A percentile compares a stretch with the other conserved stretches of the same genome.
phyloP scores from a whole-genome alignment of 2,888 invertebrate genomes.

The Yponomeuta cagnagella region DNA sequence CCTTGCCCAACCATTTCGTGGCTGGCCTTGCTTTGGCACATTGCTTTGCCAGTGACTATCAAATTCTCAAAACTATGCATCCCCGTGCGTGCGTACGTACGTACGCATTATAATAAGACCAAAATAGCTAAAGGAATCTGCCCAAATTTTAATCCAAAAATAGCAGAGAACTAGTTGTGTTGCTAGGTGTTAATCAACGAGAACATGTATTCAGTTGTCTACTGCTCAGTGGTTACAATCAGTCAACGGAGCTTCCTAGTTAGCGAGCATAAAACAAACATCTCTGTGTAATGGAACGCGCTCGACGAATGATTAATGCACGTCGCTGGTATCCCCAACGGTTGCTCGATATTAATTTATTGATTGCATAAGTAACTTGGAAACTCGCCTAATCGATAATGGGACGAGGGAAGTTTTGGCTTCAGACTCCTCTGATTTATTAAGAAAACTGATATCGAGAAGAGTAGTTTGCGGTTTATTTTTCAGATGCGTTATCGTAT shows the following conservation, averaged over 20 bases:
- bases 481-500: not conserved
- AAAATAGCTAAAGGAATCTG: no score
- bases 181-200: no score
- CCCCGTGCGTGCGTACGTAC: no score
- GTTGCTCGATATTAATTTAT: constrained; percentile 30
- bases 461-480: not conserved
- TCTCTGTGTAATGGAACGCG: constrained; percentile 35
- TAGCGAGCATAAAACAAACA: constrained; percentile 44
- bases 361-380: constrained; percentile 26
- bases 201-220: no score
- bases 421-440: constrained; percentile 18
- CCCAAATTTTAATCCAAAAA: no score
- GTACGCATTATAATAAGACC: no score
- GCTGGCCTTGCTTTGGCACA: no score
- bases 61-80: no score
- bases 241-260: constrained; percentile 24
- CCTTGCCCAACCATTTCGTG: no score
- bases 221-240: not conserved
- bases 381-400: constrained; percentile 29
- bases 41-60: no score
- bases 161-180: no score
- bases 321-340: constrained; percentile 29
- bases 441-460: not conserved
- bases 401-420: constrained; percentile 18
- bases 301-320: constrained; percentile 38